Percentiles rank a stretch among this genome's conserved stretches.
phyloP scores from a whole-genome alignment of 1,140 invertebrate species.

The Stegodyphus mimosarum region DNA sequence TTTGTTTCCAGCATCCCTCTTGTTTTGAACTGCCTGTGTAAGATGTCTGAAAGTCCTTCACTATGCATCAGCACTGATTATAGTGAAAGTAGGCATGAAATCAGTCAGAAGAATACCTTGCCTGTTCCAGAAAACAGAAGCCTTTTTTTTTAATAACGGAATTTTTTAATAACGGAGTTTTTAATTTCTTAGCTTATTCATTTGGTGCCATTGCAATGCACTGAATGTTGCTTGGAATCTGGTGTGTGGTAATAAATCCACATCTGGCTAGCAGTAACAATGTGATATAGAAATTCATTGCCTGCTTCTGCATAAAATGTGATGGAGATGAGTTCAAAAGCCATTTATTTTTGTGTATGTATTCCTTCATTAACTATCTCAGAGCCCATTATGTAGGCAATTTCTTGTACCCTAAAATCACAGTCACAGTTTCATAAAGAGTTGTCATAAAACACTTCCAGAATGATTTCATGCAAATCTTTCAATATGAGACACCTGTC shows the following conservation, averaged over 20 bases:
- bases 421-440: slow-evolving; percentile 5
- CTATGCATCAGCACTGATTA: slow-evolving; percentile 2
- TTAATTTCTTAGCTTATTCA: neutral
- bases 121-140: neutral
- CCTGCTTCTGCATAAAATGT: slow-evolving; percentile 16
- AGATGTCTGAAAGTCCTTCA: neutral
- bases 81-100: neutral
- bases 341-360: neutral
- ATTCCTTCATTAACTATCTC: slow-evolving; percentile 11
- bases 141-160: neutral
- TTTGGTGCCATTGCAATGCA: too few species aligned
- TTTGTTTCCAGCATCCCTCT: neutral
- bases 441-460: neutral
- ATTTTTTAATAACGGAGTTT: neutral
- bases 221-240: too few species aligned
- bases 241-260: slow-evolving; percentile 3
- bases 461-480: neutral
- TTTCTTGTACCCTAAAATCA: neutral
- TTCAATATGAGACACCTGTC: neutral
- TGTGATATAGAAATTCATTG: slow-evolving; percentile 21
- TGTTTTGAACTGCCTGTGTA: slow-evolving; percentile 11
- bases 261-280: slow-evolving; percentile 1
- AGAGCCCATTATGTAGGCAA: neutral
- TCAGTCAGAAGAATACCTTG: neutral
- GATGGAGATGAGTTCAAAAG: neutral